Conservation (phyloP, 64 coral and sea anemone genomes). For the Trachythela sp. region DNA sequence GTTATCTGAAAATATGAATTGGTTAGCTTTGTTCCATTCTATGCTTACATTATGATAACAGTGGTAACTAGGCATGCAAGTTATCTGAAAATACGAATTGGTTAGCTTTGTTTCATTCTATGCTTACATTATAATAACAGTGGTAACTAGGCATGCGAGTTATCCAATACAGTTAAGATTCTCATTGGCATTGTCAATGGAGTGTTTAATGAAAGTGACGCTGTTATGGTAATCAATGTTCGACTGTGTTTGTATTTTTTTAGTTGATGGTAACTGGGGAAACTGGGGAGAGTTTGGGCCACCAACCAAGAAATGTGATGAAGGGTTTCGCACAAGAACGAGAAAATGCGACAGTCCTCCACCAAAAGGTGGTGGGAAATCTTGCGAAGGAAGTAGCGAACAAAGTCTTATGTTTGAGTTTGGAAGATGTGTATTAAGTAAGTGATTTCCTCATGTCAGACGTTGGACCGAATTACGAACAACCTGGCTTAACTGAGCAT, state of each 20-base stretch:
- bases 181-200: no score
- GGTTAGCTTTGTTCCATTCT: no score
- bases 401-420: neutral
- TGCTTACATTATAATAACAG: no score
- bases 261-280: slow-evolving; percentile 2
- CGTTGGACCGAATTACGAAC: neutral
- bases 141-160: no score
- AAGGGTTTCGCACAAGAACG: neutral
- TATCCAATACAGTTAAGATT: no score
- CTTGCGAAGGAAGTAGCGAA: neutral
- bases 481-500: neutral
- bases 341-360: neutral
- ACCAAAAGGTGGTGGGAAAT: neutral
- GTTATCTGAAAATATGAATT: no score
- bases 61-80: no score
- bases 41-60: no score
- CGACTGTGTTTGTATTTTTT: neutral
- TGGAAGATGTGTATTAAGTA: neutral
- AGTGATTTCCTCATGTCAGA: neutral
- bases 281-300: neutral
- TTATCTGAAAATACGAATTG: no score
- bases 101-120: no score
- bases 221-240: no score
- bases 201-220: no score
- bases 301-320: neutral